These are phyloP conservation scores for Proisotoma minuta DNA, from an alignment of 2,888 invertebrate species.

Conservation along the genomic window DNA sequence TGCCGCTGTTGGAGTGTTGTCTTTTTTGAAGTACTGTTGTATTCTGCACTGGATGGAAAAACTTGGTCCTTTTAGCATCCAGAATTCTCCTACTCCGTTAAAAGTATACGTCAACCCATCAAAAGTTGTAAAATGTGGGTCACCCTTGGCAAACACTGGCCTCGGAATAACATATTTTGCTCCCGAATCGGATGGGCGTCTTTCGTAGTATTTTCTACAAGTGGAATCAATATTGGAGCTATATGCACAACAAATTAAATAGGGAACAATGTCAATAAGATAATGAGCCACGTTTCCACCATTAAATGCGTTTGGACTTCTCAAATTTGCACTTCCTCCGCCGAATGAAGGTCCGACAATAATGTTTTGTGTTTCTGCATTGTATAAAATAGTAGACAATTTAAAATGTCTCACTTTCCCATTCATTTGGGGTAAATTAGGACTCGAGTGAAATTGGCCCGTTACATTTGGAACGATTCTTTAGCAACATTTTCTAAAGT, in stretches of 20 bases:
- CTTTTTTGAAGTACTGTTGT: neutral
- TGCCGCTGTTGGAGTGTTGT: neutral
- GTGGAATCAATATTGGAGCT: neutral
- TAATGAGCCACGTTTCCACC: neutral
- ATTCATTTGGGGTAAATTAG: too few species aligned
- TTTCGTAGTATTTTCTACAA: neutral
- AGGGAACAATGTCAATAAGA: neutral
- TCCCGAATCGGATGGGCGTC: neutral
- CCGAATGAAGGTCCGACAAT: neutral
- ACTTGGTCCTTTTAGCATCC: neutral
- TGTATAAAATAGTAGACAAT: too few species aligned
- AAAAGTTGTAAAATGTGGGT: neutral
- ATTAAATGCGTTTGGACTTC: neutral
- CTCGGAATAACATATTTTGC: neutral
- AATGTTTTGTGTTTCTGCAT: too few species aligned
- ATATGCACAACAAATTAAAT: neutral
- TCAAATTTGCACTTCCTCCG: neutral
- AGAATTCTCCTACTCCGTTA: neutral
- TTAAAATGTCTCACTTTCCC: too few species aligned
- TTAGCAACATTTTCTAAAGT: too few species aligned
- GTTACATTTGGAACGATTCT: too few species aligned
- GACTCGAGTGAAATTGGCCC: too few species aligned
- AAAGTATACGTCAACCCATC: neutral
- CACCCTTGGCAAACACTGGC: neutral
- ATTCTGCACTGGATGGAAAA: neutral